phyloP scores from a whole-genome alignment of 2,113 vertebrate species.

The Ceratotherium simum region DNA sequence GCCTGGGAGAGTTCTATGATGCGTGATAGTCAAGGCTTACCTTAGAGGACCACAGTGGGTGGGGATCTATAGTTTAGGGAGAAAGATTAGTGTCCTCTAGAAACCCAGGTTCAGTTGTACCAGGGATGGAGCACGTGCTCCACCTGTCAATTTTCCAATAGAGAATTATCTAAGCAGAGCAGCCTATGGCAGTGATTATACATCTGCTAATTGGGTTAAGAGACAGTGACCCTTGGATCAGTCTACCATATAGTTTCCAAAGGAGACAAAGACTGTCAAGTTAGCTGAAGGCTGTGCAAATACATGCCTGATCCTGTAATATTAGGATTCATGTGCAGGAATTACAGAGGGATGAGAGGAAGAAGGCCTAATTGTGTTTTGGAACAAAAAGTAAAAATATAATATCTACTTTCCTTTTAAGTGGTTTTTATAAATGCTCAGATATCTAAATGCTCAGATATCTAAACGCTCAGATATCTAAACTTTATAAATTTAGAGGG shows the following conservation, averaged over 20 bases:
- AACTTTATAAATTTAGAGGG: constrained; percentile 12
- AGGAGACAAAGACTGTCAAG: neutral
- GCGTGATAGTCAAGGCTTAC: neutral
- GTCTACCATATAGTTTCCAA: neutral
- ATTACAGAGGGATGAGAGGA: constrained; percentile 23
- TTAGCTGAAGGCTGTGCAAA: neutral
- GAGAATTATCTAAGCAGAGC: neutral
- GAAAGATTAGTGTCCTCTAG: neutral
- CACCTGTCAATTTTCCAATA: neutral
- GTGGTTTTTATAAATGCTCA: constrained; percentile 28
- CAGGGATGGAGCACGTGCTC: neutral
- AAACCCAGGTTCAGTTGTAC: neutral
- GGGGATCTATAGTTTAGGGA: neutral
- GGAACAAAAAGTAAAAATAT: constrained; percentile 41
- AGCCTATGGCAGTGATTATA: neutral
- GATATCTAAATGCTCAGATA: neutral
- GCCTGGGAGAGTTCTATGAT: neutral
- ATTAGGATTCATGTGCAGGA: neutral
- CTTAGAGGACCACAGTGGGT: neutral
- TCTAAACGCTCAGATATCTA: neutral
- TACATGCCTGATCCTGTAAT: neutral
- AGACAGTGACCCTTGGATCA: neutral
- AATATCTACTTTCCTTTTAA: neutral
- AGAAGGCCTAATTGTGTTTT: constrained; percentile 29
- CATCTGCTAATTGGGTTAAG: neutral